Evolutionary conservation across 2,888 invertebrate species (phyloP).

Genomic region (Ichneumoninae sp.): DNA sequence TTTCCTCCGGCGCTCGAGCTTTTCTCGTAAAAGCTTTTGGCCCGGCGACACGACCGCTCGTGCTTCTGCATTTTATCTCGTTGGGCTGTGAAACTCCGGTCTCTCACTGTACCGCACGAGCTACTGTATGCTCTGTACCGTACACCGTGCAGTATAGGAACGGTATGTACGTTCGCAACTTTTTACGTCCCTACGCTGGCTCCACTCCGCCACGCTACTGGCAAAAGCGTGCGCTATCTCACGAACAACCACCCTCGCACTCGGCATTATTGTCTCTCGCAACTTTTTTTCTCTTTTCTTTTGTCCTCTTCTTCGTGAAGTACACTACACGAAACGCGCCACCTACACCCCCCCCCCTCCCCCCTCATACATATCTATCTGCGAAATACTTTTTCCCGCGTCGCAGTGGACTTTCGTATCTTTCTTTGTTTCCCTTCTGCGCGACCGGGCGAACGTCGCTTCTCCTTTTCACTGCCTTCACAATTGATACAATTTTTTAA

Average conservation of each 20-base stretch:
- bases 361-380: background rate
- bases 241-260: conserved; percentile 34
- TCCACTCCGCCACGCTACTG: conserved; percentile 12
- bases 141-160: conserved; percentile 12
- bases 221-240: conserved; percentile 51
- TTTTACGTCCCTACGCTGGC: conserved; percentile 15
- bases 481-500: too few relatives aligned
- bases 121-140: conserved; percentile 9
- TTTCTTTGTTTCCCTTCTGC: background rate
- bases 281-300: background rate
- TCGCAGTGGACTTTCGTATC: conserved; percentile 17
- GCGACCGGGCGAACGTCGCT: conserved; percentile 6
- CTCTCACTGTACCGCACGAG: conserved; percentile 20
- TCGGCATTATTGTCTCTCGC: conserved; percentile 42
- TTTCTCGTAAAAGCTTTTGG: conserved; percentile 72
- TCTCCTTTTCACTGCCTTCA: conserved; percentile 18
- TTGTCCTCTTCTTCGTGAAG: background rate
- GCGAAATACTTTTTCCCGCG: conserved; percentile 13
- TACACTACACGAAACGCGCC: background rate
- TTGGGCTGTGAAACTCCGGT: conserved; percentile 48
- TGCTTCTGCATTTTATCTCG: conserved; percentile 71
- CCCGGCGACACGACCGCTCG: conserved; percentile 54
- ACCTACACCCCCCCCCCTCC: background rate
- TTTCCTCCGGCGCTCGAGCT: conserved; percentile 15
- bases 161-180: conserved; percentile 25